Percentiles rank a stretch among this genome's conserved stretches.
phyloP scores from a whole-genome alignment of 2,888 invertebrate genomes.

The Lutraria lutraria region DNA sequence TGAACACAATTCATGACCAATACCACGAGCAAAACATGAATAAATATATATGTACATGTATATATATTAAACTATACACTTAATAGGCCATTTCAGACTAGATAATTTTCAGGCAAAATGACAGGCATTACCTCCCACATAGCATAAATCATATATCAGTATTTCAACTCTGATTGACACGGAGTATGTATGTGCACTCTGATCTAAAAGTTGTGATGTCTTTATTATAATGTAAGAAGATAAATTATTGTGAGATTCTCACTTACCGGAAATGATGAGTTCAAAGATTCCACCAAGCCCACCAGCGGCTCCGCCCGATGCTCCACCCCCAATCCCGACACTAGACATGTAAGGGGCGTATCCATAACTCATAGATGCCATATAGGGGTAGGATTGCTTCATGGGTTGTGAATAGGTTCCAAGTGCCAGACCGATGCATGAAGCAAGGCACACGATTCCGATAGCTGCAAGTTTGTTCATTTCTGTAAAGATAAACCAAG shows the following conservation, averaged over 20 bases:
- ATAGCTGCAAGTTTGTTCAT: constrained; percentile 12
- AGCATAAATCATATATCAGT: too few species aligned
- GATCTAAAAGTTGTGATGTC: too few species aligned
- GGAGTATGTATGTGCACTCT: too few species aligned
- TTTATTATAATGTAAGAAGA: too few species aligned
- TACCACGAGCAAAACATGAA: too few species aligned
- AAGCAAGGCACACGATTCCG: neutral
- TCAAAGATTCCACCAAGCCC: neutral
- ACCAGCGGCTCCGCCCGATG: neutral
- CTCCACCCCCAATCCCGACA: neutral
- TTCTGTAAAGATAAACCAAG: neutral
- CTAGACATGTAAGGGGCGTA: neutral
- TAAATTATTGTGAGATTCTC: neutral
- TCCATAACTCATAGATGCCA: neutral
- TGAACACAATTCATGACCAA: too few species aligned
- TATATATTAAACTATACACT: too few species aligned
- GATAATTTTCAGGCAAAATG: too few species aligned
- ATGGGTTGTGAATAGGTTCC: neutral
- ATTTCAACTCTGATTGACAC: too few species aligned
- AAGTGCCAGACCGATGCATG: neutral
- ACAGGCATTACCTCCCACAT: too few species aligned
- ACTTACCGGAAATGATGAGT: constrained; percentile 4
- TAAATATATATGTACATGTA: too few species aligned
- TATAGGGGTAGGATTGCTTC: neutral
- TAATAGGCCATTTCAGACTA: too few species aligned